Evolutionary conservation across 2,888 invertebrate species (phyloP).

Genomic region (Torymus tubicola): DNA sequence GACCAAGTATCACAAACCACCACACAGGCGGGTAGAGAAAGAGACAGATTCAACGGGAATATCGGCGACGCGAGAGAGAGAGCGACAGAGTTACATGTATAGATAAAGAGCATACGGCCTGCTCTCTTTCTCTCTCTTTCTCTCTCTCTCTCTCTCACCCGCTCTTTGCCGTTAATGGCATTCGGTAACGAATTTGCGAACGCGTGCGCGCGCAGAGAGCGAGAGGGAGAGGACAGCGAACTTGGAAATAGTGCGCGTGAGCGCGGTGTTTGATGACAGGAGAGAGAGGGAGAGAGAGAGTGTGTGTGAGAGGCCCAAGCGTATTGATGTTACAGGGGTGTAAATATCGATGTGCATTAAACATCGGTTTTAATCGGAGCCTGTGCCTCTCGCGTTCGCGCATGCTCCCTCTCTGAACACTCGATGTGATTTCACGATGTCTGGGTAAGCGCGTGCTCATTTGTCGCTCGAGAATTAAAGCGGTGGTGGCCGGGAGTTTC

Average conservation of each 20-base stretch:
- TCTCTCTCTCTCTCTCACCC: background rate
- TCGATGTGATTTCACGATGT: no score
- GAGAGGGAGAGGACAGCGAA: conserved; percentile 5
- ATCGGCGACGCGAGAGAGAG: background rate
- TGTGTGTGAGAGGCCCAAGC: conserved; percentile 12
- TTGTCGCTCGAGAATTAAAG: no score
- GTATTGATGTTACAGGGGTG: conserved; percentile 44
- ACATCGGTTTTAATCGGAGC: conserved; percentile 37
- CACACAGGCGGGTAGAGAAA: no score
- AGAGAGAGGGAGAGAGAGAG: background rate
- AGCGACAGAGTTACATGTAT: background rate
- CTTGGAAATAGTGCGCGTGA: conserved; percentile 34
- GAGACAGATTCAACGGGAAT: background rate
- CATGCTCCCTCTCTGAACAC: no score
- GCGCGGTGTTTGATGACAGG: conserved; percentile 8
- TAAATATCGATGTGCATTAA: conserved; percentile 50
- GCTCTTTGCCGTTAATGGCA: conserved; percentile 24
- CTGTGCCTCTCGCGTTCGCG: background rate
- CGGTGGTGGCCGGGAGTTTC: no score
- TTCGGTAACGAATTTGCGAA: conserved; percentile 45
- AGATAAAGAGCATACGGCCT: conserved; percentile 36
- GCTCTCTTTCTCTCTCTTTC: no score
- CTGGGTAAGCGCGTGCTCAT: no score
- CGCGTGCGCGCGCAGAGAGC: background rate
- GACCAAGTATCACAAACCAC: background rate